Percentiles rank a stretch among this genome's conserved stretches.
These are phyloP conservation scores for Pluvialis apricaria DNA, from an alignment of 2,113 vertebrate species.

Conservation along the genomic window DNA sequence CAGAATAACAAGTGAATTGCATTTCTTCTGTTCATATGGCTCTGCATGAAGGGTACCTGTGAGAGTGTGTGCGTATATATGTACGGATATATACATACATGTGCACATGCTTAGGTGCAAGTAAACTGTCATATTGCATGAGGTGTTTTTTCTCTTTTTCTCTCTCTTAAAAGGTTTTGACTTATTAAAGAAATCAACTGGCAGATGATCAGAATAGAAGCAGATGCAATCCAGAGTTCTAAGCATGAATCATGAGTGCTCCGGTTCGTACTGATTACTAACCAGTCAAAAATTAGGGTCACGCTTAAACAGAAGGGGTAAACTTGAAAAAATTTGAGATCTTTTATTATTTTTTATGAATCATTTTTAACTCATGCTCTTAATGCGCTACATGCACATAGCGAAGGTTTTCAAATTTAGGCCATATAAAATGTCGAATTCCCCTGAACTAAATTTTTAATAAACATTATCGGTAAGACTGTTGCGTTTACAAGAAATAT, in stretches of 20 bases:
- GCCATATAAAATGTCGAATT: background rate
- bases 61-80: background rate
- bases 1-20: background rate
- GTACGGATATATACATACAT: background rate
- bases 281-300: conserved; percentile 96
- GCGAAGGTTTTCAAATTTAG: background rate
- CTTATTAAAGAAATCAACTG: conserved; percentile 99
- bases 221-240: conserved; percentile 94
- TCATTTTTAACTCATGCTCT: background rate
- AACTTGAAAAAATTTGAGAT: conserved; percentile 27
- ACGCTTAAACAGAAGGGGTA: conserved; percentile 97
- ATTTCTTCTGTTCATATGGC: background rate
- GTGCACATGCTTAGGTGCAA: background rate
- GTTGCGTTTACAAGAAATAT: background rate
- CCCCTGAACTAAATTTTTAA: background rate
- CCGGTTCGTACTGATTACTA: conserved; percentile 97
- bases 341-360: background rate
- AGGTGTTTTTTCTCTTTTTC: background rate
- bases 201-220: conserved; percentile 99
- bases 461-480: background rate
- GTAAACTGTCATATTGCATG: background rate
- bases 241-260: conserved; percentile 94
- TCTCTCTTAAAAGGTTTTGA: conserved; percentile 84
- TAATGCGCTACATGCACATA: background rate
- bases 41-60: background rate